phyloP scores from a whole-genome alignment of 1,140 invertebrate species.

The Odontomachus brunneus region DNA sequence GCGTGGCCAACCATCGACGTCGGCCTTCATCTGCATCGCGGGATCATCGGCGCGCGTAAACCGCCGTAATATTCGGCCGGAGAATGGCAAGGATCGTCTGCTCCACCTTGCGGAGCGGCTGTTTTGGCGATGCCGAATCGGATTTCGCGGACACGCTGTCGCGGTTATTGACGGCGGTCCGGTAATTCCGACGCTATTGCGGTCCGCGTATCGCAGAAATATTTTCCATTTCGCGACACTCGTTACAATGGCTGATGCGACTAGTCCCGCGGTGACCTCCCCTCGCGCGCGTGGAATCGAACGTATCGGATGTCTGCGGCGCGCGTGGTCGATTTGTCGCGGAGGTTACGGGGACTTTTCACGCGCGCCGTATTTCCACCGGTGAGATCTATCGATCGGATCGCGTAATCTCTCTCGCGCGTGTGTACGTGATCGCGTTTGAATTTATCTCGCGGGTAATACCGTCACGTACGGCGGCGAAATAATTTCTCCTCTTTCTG shows the following conservation, averaged over 20 bases:
- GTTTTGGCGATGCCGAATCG: background rate
- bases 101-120: constrained; percentile 28
- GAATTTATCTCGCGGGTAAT: too few relatives aligned
- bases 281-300: too few relatives aligned
- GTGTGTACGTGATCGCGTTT: too few relatives aligned
- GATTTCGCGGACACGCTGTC: constrained; percentile 20
- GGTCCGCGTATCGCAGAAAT: constrained; percentile 12
- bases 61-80: constrained; percentile 42
- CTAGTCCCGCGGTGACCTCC: too few relatives aligned
- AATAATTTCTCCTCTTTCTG: too few relatives aligned
- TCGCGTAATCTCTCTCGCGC: too few relatives aligned
- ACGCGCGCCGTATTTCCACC: too few relatives aligned
- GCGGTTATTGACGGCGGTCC: constrained; percentile 53
- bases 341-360: too few relatives aligned
- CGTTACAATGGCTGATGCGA: constrained; percentile 1
- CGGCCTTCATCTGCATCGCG: constrained; percentile 41
- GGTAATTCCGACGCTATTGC: constrained; percentile 48
- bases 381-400: too few relatives aligned
- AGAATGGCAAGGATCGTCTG: constrained; percentile 35
- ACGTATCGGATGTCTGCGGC: too few relatives aligned
- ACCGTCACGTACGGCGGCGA: too few relatives aligned
- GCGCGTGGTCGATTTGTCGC: too few relatives aligned
- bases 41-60: constrained; percentile 52
- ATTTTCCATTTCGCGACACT: constrained; percentile 51
- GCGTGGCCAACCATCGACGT: constrained; percentile 30